A percentile compares a stretch with the other conserved stretches of the same genome.
Conservation (phyloP, 2,797 vertebrate species). For the Jordanella pulchra region DNA sequence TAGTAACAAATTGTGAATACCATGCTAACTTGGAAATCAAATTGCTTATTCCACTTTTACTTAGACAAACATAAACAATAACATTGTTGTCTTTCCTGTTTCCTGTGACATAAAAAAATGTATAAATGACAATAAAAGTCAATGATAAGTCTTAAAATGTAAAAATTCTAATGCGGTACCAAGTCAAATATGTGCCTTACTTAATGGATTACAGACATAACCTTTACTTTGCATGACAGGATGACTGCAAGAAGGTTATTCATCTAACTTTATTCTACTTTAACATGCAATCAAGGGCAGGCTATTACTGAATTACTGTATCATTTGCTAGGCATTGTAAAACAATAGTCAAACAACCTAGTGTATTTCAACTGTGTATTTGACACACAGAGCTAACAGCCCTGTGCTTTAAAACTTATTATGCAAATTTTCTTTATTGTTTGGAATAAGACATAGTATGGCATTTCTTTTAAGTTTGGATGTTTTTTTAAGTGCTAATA, state of each 20-base stretch:
- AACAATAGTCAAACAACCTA: slow-evolving; percentile 15
- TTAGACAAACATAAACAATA: background rate
- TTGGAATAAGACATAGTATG: background rate
- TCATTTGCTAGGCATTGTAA: slow-evolving; percentile 7
- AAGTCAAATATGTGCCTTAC: slow-evolving; percentile 25
- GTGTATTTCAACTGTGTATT: background rate
- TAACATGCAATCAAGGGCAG: slow-evolving; percentile 10
- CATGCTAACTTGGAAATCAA: background rate
- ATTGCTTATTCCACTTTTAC: background rate
- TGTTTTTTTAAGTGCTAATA: background rate
- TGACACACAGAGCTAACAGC: background rate
- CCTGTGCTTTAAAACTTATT: background rate
- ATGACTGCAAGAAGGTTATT: slow-evolving; percentile 32
- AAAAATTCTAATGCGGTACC: slow-evolving; percentile 25
- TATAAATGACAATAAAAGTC: background rate
- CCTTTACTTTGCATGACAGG: slow-evolving; percentile 42
- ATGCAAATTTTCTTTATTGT: slow-evolving; percentile 1
- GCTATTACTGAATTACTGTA: slow-evolving; percentile 23
- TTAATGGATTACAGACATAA: slow-evolving; percentile 31
- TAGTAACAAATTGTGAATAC: background rate
- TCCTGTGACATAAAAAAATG: background rate
- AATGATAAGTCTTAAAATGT: background rate
- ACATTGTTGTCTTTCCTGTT: background rate
- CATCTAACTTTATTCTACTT: slow-evolving; percentile 29
- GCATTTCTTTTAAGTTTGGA: background rate